Percentiles rank a stretch among this genome's conserved stretches.
Evolutionary conservation across 30 jellyfish, hydroid and myxozoan genomes (phyloP).

Genomic region (Chrysaora quinquecirrha): DNA sequence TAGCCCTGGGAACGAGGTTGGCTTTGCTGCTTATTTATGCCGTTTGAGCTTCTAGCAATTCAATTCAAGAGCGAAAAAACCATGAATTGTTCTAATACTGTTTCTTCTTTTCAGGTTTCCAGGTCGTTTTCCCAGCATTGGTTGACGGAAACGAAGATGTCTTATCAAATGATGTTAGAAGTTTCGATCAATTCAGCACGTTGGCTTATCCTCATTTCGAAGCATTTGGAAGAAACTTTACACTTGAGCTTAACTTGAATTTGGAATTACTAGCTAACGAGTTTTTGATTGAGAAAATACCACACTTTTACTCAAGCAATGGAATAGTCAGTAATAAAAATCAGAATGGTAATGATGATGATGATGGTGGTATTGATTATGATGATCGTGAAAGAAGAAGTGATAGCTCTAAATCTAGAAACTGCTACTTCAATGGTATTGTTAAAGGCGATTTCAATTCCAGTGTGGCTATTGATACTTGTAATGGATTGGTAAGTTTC

Average conservation of each 20-base stretch:
- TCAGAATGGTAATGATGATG: neutral
- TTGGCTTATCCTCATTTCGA: constrained; percentile 50
- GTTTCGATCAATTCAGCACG: constrained; percentile 1
- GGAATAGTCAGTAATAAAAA: neutral
- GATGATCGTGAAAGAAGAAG: neutral
- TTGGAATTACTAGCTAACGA: constrained; percentile 13
- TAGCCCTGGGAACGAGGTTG: too few relatives aligned
- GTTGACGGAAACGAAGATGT: constrained; percentile 14
- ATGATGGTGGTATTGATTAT: neutral
- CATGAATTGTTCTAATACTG: too few relatives aligned
- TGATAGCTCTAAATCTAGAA: neutral
- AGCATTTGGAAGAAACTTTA: constrained; percentile 63
- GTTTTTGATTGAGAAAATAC: constrained; percentile 33
- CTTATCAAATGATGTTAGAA: constrained; percentile 27
- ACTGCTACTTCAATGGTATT: constrained; percentile 49
- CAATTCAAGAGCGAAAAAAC: too few relatives aligned
- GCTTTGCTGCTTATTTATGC: too few relatives aligned
- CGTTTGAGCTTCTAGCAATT: too few relatives aligned
- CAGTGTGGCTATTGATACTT: constrained; percentile 55
- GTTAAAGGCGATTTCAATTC: constrained; percentile 34
- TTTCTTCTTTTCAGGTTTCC: constrained; percentile 27
- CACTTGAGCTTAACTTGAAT: constrained; percentile 48
- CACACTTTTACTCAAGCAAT: neutral
- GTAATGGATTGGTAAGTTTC: constrained; percentile 65
- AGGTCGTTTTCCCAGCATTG: constrained; percentile 43